Evolutionary conservation across 2,113 vertebrate species (phyloP).

Genomic region (Perca flavescens): DNA sequence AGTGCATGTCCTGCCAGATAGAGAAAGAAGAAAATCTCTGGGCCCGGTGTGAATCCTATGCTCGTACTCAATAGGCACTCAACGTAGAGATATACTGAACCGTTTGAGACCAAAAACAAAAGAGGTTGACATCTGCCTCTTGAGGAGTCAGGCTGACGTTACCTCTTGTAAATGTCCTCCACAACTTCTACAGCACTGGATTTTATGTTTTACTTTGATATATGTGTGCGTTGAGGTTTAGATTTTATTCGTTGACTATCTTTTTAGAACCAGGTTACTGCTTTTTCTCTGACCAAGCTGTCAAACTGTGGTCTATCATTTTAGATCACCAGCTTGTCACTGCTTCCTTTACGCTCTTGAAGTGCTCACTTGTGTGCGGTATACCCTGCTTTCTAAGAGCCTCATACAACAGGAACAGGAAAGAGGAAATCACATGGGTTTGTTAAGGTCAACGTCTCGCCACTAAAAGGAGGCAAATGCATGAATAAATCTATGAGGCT

Average conservation of each 20-base stretch:
- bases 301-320: conserved; percentile 3
- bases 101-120: neutral
- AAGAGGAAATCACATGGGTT: conserved; percentile 63
- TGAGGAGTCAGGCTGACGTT: neutral
- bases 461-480: conserved; percentile 19
- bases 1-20: conserved; percentile 71
- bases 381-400: conserved; percentile 37
- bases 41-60: conserved; percentile 59
- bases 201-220: neutral
- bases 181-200: neutral
- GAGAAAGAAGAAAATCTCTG: conserved; percentile 67
- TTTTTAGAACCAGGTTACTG: neutral
- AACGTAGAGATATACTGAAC: neutral
- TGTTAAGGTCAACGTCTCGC: conserved; percentile 38
- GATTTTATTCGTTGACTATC: neutral
- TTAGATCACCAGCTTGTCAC: neutral
- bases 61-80: conserved; percentile 22
- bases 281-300: neutral
- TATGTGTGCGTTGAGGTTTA: neutral
- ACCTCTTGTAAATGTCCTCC: neutral
- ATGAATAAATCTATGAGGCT: neutral
- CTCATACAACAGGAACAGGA: conserved; percentile 57
- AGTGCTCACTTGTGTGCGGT: conserved; percentile 2
- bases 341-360: conserved; percentile 15
- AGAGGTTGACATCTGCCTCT: conserved; percentile 18